Evolutionary conservation across 2,797 vertebrate species (phyloP).

Genomic region (Brachyrhaphis roseni): DNA sequence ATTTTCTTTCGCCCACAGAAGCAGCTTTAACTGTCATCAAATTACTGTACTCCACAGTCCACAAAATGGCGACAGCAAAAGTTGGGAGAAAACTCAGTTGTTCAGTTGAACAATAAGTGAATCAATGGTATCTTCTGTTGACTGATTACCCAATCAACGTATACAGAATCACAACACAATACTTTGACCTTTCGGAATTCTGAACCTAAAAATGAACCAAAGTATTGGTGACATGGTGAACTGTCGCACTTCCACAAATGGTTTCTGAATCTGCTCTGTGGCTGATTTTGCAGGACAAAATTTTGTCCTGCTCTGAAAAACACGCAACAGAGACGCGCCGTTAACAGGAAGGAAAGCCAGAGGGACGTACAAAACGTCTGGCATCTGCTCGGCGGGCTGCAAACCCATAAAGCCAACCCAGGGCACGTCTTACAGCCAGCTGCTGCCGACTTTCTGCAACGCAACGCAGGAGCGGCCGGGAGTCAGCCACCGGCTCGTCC

Average conservation of each 20-base stretch:
- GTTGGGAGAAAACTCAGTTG: too few species aligned
- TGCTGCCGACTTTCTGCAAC: conserved; percentile 58
- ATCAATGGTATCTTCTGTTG: too few species aligned
- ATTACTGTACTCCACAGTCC: too few species aligned
- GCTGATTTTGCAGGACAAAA: too few species aligned
- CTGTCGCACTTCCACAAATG: conserved; percentile 18
- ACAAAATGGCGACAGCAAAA: too few species aligned
- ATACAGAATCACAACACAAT: too few species aligned
- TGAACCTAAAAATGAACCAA: too few species aligned
- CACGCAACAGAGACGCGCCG: conserved; percentile 40
- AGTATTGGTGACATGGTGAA: neutral
- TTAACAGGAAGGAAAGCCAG: conserved; percentile 52
- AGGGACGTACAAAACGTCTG: conserved; percentile 52
- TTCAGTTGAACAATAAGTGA: too few species aligned
- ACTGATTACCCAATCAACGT: too few species aligned
- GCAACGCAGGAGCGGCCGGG: conserved; percentile 36
- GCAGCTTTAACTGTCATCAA: too few species aligned
- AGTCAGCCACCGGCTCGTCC: conserved; percentile 31
- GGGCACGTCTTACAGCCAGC: conserved; percentile 69
- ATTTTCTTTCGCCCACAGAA: too few species aligned
- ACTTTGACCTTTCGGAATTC: too few species aligned
- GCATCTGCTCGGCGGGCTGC: conserved; percentile 68
- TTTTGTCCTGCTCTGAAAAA: conserved; percentile 47
- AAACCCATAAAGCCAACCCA: conserved; percentile 69
- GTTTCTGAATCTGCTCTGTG: conserved; percentile 46